A percentile compares a stretch with the other conserved stretches of the same genome.
Conservation (phyloP, 2,888 invertebrate species). For the Hecatera dysodea region DNA sequence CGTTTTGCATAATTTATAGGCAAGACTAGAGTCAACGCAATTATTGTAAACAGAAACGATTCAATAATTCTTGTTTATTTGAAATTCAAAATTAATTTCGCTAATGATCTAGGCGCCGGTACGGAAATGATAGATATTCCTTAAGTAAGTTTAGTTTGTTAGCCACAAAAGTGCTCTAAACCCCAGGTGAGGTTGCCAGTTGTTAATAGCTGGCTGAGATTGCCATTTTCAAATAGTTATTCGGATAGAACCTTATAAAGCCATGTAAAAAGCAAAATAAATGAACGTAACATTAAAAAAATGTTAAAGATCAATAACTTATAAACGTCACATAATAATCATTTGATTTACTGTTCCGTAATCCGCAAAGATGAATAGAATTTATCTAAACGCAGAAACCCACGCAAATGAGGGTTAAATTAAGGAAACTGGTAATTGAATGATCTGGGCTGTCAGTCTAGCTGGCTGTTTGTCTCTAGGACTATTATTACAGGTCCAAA, state of each 20-base stretch:
- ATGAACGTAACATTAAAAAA: neutral
- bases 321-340: conserved; percentile 7
- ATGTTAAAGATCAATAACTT: neutral
- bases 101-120: neutral
- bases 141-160: conserved; percentile 15
- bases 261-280: neutral
- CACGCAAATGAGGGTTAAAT: conserved; percentile 58
- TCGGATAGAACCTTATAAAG: neutral
- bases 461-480: conserved; percentile 20
- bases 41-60: neutral
- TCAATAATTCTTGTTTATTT: neutral
- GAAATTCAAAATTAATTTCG: neutral
- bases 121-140: neutral
- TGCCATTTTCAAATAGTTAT: neutral
- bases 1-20: conserved; percentile 16
- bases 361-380: conserved; percentile 38
- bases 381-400: conserved; percentile 43
- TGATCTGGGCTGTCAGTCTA: conserved; percentile 37
- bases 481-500: conserved; percentile 25
- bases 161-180: neutral
- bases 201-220: neutral
- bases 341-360: conserved; percentile 31
- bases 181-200: neutral
- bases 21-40: neutral
- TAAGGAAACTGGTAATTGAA: conserved; percentile 58